Evolutionary conservation across 2,113 vertebrate genomes (phyloP).

Genomic region (Zapus hudsonius): DNA sequence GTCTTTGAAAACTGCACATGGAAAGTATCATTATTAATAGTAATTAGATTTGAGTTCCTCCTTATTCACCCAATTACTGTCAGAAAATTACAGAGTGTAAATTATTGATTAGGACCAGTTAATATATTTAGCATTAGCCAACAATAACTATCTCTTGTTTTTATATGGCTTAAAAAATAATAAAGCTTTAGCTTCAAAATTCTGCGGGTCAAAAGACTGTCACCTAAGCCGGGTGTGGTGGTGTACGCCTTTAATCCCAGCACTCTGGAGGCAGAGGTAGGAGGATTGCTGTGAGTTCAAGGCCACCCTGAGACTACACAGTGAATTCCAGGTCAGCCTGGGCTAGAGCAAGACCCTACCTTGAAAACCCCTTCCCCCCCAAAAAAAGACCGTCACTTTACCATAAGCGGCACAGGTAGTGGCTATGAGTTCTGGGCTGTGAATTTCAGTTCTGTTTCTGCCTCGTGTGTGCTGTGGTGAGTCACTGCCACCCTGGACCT

Average conservation of each 20-base stretch:
- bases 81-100: constrained; percentile 49
- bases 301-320: too few species aligned
- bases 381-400: too few species aligned
- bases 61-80: constrained; percentile 14
- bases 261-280: too few species aligned
- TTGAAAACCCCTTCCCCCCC: too few species aligned
- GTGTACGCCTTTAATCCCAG: too few species aligned
- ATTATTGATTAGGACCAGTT: constrained; percentile 40
- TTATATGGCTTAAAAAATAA: constrained; percentile 28
- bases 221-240: too few species aligned
- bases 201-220: neutral
- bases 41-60: constrained; percentile 37
- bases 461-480: constrained; percentile 27
- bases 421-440: constrained; percentile 1
- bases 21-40: constrained; percentile 26
- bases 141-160: constrained; percentile 18
- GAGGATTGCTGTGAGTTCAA: too few species aligned
- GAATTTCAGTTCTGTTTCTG: neutral
- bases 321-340: too few species aligned
- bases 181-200: constrained; percentile 21
- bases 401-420: neutral
- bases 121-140: constrained; percentile 18
- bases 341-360: too few species aligned
- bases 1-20: constrained; percentile 43
- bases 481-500: constrained; percentile 50